Conservation (phyloP, 1,140 invertebrate genomes). For the Heliconius hewitsoni region DNA sequence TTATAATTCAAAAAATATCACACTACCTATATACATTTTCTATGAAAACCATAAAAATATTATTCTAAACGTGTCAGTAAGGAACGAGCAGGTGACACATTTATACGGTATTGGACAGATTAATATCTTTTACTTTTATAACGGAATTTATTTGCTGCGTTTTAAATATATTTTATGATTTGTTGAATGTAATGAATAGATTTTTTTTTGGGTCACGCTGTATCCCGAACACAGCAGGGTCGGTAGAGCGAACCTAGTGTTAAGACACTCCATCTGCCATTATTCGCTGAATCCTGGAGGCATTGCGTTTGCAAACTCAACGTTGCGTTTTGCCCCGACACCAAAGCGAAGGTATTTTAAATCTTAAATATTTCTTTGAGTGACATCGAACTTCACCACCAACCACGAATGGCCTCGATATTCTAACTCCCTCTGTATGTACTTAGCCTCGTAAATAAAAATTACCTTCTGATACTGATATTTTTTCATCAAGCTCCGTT, state of each 20-base stretch:
- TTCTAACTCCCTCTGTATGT: not conserved
- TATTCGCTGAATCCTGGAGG: no score
- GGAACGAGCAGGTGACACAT: not conserved
- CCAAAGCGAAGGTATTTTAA: no score
- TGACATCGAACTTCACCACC: no score
- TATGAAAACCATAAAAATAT: constrained; percentile 8
- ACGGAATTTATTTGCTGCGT: not conserved
- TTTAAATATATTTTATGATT: not conserved
- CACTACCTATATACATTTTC: not conserved
- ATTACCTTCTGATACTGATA: not conserved
- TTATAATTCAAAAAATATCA: not conserved
- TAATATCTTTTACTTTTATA: constrained; percentile 9
- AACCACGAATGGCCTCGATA: no score
- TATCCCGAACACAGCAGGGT: no score
- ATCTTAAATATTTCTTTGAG: no score
- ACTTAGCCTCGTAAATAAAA: not conserved
- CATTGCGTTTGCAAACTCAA: no score
- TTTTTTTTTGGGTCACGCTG: no score
- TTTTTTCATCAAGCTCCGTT: not conserved
- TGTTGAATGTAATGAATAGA: not conserved
- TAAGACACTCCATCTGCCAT: no score
- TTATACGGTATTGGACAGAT: not conserved
- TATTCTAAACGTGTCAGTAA: not conserved
- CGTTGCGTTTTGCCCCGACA: no score
- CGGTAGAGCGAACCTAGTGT: no score